Conservation (phyloP, 2,113 vertebrate species). For the Agapornis roseicollis region DNA sequence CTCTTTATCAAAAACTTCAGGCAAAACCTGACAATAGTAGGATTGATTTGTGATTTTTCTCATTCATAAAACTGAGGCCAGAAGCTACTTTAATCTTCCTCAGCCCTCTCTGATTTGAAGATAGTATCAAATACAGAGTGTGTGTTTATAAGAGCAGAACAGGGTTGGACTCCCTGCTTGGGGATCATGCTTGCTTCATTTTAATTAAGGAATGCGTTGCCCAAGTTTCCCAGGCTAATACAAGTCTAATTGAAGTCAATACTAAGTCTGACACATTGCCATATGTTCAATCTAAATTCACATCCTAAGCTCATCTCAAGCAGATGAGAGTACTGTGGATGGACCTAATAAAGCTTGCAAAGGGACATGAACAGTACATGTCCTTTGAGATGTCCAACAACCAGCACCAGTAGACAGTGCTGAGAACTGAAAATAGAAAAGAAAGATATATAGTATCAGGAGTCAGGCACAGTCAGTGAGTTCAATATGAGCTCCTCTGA, state of each 20-base stretch:
- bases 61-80: background rate
- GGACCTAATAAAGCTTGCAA: background rate
- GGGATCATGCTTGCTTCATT: conserved; percentile 1
- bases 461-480: background rate
- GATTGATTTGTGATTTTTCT: background rate
- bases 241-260: conserved; percentile 44
- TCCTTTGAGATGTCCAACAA: background rate
- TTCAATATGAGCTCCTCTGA: background rate
- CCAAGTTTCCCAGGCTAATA: background rate
- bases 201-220: conserved; percentile 43
- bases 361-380: background rate
- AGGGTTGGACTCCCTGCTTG: background rate
- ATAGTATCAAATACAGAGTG: background rate
- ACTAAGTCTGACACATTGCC: background rate
- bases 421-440: background rate
- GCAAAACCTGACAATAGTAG: background rate
- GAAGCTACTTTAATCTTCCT: background rate
- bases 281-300: background rate
- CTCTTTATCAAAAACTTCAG: background rate
- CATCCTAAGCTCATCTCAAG: background rate
- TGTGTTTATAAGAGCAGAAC: background rate
- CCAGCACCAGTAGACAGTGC: background rate
- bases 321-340: background rate
- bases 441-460: accelerated
- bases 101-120: background rate